Evolutionary conservation across 2,888 invertebrate genomes (phyloP).

Genomic region (Ochropleura plecta): DNA sequence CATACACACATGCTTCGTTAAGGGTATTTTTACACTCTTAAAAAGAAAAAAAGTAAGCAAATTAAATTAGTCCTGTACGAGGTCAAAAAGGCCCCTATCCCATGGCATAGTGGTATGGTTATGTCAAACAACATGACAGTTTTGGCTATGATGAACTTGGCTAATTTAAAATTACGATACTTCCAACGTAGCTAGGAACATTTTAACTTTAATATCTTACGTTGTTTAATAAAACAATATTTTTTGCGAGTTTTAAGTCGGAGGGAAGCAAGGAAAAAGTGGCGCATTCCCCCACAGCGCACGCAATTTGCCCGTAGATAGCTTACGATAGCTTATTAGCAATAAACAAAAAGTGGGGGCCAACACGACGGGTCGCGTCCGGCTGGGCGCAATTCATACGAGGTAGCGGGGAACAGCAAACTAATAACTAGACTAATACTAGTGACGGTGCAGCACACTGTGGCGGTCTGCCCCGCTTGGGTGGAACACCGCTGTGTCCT

Average conservation of each 20-base stretch:
- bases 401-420: slow-evolving; percentile 52
- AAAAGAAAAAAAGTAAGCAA: too few species aligned
- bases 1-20: too few species aligned
- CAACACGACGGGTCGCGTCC: slow-evolving; percentile 58
- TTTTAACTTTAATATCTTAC: slow-evolving; percentile 18
- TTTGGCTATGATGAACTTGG: background rate
- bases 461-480: too few species aligned
- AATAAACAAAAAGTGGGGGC: slow-evolving; percentile 87
- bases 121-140: background rate
- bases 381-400: slow-evolving; percentile 48
- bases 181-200: slow-evolving; percentile 8
- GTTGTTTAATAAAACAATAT: slow-evolving; percentile 52
- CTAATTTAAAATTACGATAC: slow-evolving; percentile 18
- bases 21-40: too few species aligned
- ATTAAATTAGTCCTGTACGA: too few species aligned
- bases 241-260: slow-evolving; percentile 46
- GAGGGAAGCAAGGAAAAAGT: slow-evolving; percentile 62
- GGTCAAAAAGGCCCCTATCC: too few species aligned
- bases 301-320: slow-evolving; percentile 78
- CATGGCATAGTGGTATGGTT: too few species aligned
- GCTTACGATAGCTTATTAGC: slow-evolving; percentile 87
- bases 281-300: slow-evolving; percentile 68
- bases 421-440: background rate
- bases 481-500: too few species aligned
- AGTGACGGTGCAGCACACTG: too few species aligned